Percentiles rank a stretch among this genome's conserved stretches.
These are phyloP conservation scores for Coelogynopora nodosa DNA, from an alignment of 2,888 invertebrate genomes.

Conservation along the genomic window DNA sequence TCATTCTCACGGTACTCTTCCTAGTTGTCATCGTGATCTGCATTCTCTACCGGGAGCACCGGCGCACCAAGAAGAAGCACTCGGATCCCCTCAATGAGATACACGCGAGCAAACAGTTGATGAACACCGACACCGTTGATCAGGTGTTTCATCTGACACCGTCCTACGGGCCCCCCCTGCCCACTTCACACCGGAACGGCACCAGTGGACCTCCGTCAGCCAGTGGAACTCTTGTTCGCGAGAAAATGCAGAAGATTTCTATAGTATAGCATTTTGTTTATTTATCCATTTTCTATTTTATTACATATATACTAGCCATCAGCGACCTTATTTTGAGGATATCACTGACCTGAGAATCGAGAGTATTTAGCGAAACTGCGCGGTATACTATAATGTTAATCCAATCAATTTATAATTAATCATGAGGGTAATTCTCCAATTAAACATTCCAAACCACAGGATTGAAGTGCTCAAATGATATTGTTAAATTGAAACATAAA, in stretches of 20 bases:
- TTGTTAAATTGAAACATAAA: no score
- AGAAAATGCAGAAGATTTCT: constrained; percentile 43
- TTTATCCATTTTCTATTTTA: no score
- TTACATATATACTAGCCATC: no score
- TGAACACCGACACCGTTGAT: not conserved
- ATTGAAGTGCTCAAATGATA: no score
- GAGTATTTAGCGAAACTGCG: no score
- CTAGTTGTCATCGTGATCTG: constrained; percentile 41
- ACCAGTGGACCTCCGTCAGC: constrained; percentile 25
- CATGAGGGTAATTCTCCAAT: no score
- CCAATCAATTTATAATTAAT: no score
- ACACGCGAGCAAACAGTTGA: not conserved
- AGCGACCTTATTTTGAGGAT: no score
- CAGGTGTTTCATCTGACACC: constrained; percentile 10
- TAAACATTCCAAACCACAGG: no score
- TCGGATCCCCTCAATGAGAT: constrained; percentile 12
- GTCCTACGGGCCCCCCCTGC: not conserved
- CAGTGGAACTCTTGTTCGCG: constrained; percentile 37
- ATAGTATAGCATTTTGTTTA: constrained; percentile 31
- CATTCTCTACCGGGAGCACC: constrained; percentile 41
- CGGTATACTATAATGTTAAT: no score
- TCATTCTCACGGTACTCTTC: constrained; percentile 37
- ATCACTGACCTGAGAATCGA: no score
- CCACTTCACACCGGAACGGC: not conserved
- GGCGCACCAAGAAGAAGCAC: constrained; percentile 12